Base-by-base conservation (phyloP, 2,113 vertebrate species). In the Nannobrachium achirus region DNA sequence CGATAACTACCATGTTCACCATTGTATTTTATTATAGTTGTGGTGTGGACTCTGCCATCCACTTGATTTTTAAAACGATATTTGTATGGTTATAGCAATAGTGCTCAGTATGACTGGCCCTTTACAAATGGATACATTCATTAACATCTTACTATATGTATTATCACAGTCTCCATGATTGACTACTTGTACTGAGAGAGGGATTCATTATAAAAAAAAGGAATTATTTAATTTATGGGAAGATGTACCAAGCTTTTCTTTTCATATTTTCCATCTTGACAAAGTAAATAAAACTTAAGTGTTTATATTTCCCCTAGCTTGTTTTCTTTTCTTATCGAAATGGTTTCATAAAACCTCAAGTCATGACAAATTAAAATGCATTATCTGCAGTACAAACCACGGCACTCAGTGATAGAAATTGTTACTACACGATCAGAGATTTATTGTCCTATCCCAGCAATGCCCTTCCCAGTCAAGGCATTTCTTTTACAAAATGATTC, bases 211-310 rank as follows among this genome's bases (percentile, higher is more conserved):
- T 33, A 39, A 44, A 55, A 20, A 20, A 18, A 42, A 49, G 40
- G 41, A 63, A 56, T 61, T 18, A 63, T 82, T 72, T 80, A 46
- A 84, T 81, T 85, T 68, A 73, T 94, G 90, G 71, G 89, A 87
- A 92, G 91, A 83, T 90, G 90, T 91, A 92, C 86, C 82, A 79
- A 33, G 25, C 25, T 89, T 92, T 94, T 65, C 86, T 92, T 95
- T 96, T 95, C 81, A 92, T 93, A 93, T 89, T 92, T 92, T 91
- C 90, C 89, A 64, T 92, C 90, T 92, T 90, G 89, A 90, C 66
- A 92, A 90, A 88, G 83, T 94, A 92, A 92, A 96, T 94, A 95
- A 94, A 94, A 90, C 77, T 58, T 63, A 88, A 56, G 87, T 91
- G 87, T 96, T 95, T 95, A 83, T 94, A 93, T 80, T 73, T 71